Base-by-base conservation (phyloP, 2,888 invertebrate species). In the Phlogophora meticulosa region DNA sequence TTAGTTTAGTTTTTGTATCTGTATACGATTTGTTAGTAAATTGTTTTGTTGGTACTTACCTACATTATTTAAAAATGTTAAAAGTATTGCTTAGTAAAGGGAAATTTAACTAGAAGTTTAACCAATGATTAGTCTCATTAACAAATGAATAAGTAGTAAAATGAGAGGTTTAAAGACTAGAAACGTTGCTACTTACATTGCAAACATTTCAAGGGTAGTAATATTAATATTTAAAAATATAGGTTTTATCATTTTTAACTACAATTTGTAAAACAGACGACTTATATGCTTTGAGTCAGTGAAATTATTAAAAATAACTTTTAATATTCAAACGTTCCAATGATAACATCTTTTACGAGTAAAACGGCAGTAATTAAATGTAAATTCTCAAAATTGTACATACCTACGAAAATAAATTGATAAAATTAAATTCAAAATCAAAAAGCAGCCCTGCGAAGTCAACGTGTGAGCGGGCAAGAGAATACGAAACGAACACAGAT, bases 401-500 rank as follows among this genome's bases (percentile, higher is more conserved):
- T 17, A 10, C 24, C 60, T 63, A 34, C 17, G 7, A 53, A 68
- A 36, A 40, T 49, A 70, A 59, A 78, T 59, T 55, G 68, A 74
- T 63, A 76, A 71, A 70, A 76, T 75, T 65, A 53, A 67, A 65
- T 70, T 52, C 45, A 48, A 72, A 76, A 70, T 70, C 46, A 22
- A 24, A 52, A 65, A 82, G 48, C 93, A 94, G 69, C 94, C 94
- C 94, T 94, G 88, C n/a, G 28, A 17, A 59, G 71, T 87, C 75
- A 75, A 83, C 81, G 93, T 94, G 94, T 91, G 94, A 93, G 94
- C 91, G 92, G 90, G 91, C 85, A 86, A 91, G 94, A 89, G 84
- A 89, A 92, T 91, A 91, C 87, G 77, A 88, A 86, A 82, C 80
- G 38, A 87, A 91, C 87, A 91, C 93, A 94, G 93, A 93, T 85